phyloP scores from a whole-genome alignment of 2,113 vertebrate species.

The Hylia prasina region DNA sequence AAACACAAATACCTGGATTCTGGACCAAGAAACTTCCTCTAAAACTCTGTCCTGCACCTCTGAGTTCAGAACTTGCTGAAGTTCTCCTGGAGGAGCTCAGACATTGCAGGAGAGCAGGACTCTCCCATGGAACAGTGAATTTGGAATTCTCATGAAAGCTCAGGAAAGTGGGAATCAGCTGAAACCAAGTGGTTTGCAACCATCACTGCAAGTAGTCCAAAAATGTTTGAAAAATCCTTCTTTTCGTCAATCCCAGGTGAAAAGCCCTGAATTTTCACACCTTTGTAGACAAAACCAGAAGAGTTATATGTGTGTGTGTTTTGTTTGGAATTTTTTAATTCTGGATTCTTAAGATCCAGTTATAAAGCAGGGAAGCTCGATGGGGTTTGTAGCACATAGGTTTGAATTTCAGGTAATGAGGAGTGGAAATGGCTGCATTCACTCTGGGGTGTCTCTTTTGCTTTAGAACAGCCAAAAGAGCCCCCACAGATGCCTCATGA shows the following conservation, averaged over 20 bases:
- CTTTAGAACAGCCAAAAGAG: not conserved
- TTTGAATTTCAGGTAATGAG: not conserved
- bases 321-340: not conserved
- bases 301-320: not conserved
- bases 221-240: not conserved
- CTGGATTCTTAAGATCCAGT: not conserved
- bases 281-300: not conserved
- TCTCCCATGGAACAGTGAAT: fast-evolving
- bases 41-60: not conserved
- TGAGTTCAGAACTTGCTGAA: not conserved
- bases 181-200: not conserved
- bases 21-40: not conserved
- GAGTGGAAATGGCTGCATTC: not conserved
- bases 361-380: not conserved
- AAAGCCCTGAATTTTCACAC: not conserved
- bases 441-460: not conserved
- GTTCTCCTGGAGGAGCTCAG: not conserved
- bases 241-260: not conserved
- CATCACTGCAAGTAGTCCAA: not conserved
- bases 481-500: not conserved
- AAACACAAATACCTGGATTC: not conserved
- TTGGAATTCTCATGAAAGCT: not conserved
- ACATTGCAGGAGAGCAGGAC: not conserved
- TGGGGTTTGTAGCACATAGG: not conserved
- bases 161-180: not conserved